phyloP scores from a whole-genome alignment of 2,888 invertebrate genomes.

The Luffia ferchaultella region DNA sequence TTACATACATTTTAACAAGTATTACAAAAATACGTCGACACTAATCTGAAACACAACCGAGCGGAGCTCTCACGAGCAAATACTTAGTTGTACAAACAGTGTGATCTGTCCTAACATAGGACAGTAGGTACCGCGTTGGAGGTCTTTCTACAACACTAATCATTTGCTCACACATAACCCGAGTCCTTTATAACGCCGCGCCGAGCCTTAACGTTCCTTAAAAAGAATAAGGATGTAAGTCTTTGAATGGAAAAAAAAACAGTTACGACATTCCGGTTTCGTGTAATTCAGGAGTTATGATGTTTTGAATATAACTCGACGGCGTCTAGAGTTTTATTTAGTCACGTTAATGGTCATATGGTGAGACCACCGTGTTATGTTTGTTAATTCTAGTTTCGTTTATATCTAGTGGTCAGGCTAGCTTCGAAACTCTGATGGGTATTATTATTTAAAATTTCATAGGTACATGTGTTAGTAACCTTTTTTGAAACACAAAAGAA shows the following conservation, averaged over 20 bases:
- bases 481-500: too few relatives aligned
- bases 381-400: slow-evolving; percentile 23
- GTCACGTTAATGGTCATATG: slow-evolving; percentile 29
- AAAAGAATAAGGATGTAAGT: too few relatives aligned
- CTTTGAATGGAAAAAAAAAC: neutral
- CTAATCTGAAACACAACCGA: neutral
- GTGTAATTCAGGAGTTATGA: slow-evolving; percentile 1
- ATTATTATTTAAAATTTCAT: too few relatives aligned
- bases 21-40: too few relatives aligned
- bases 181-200: neutral
- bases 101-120: slow-evolving; percentile 7
- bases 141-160: slow-evolving; percentile 38
- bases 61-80: neutral
- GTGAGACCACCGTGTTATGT: slow-evolving; percentile 51
- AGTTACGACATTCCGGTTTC: neutral
- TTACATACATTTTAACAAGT: too few relatives aligned
- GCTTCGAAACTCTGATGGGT: neutral
- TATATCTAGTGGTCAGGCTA: neutral
- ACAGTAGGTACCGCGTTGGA: slow-evolving; percentile 47
- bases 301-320: slow-evolving; percentile 27
- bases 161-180: slow-evolving; percentile 36
- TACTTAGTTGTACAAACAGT: neutral
- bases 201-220: neutral
- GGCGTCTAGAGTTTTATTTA: slow-evolving; percentile 38
- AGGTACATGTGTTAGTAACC: too few relatives aligned